These are phyloP conservation scores for Carcina quercana DNA, from an alignment of 2,888 invertebrate genomes.

Conservation along the genomic window DNA sequence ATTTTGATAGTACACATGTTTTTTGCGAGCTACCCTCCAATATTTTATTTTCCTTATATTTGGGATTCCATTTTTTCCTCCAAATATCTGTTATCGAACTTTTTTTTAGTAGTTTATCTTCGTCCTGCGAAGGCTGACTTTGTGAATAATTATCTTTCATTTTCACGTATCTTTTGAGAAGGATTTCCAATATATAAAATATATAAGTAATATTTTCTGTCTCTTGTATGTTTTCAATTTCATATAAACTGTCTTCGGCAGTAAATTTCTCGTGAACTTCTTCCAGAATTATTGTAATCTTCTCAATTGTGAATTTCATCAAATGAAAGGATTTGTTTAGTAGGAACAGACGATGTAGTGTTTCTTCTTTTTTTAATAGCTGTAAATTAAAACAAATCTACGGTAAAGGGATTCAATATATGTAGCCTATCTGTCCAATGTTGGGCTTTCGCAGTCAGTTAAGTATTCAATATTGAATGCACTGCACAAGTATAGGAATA, in stretches of 20 bases:
- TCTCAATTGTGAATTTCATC: constrained; percentile 43
- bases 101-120: constrained; percentile 29
- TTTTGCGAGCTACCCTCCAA: constrained; percentile 26
- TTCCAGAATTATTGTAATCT: constrained; percentile 37
- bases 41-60: constrained; percentile 14
- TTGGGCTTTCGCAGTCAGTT: too few species aligned
- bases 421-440: too few species aligned
- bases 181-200: constrained; percentile 42
- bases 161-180: constrained; percentile 35
- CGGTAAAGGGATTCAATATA: too few species aligned
- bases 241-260: constrained; percentile 24
- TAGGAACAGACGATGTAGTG: constrained; percentile 36
- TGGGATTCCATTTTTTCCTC: constrained; percentile 53
- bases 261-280: constrained; percentile 24
- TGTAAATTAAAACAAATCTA: constrained; percentile 30
- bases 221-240: constrained; percentile 30
- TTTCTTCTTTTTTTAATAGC: constrained; percentile 46
- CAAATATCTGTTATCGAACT: constrained; percentile 49
- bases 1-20: constrained; percentile 31
- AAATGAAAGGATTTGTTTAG: constrained; percentile 48
- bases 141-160: constrained; percentile 15
- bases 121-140: constrained; percentile 28
- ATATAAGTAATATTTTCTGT: constrained; percentile 46
- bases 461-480: too few species aligned
- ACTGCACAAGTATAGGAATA: too few species aligned